Base-by-base conservation (phyloP, 2,797 vertebrate species). In the Menidia menidia region DNA sequence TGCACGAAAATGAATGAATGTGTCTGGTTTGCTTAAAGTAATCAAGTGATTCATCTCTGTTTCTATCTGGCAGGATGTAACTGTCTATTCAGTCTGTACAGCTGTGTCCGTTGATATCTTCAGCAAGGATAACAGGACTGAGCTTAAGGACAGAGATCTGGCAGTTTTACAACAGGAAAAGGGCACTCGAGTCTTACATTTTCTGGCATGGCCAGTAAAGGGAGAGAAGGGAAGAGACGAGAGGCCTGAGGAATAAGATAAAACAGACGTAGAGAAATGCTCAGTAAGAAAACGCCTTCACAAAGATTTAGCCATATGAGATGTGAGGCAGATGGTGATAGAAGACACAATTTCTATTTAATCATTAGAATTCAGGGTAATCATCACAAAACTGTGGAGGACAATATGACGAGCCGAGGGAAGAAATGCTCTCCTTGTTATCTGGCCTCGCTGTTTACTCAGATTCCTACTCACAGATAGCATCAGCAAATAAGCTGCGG, bases 401-500 rank as follows among this genome's bases (percentile, higher is more conserved):
- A 25, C 25, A 69, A 54, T 33, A 54, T 54, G 59, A 67, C 44
- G 54, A 43, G 69, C 45, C 72, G 75, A 72, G 70, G 53, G 77
- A 84, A 87, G 82, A 90, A 80, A 61, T 78, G 65, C 78, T 80
- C 72, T 66, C 55, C 80, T 82, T 73, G 81, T 92, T 92, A 93
- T 95, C 91, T 82, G 42, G 55, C 61, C 66, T 82, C 47, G 60
- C 53, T 94, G 94, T 94, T 94, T 94, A 93, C 81, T 82, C 89
- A 93, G 93, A 93, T 91, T 88, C 81, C 78, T 80, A 68, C 81
- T 88, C 65, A 53, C 73, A 84, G 94, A 94, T 94, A 91, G 73
- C 75, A 93, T 94, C 93, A 91, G 92, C 92, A 94, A 95, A 94
- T 91, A 93, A 82, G 77, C 86, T 73, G 68, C 3, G 53, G 53